A percentile compares a stretch with the other conserved stretches of the same genome.
These are phyloP conservation scores for Stichopus horrens DNA, from an alignment of 53 echinoderm and acorn worm species.

Conservation along the genomic window DNA sequence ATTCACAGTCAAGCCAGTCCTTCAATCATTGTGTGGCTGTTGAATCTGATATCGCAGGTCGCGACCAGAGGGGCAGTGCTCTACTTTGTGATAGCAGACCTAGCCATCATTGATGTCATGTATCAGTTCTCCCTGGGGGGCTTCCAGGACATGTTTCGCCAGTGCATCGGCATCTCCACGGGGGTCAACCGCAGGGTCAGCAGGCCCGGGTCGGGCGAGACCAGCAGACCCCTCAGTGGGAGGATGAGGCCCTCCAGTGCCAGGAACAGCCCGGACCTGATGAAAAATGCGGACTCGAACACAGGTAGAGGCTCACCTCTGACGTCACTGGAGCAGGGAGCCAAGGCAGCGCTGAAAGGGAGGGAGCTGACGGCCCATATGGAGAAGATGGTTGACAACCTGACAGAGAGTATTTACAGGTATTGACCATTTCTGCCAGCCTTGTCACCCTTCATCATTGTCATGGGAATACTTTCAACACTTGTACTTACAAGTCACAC, in stretches of 20 bases:
- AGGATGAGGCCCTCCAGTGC: slow-evolving; percentile 86
- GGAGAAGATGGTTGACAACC: slow-evolving; percentile 85
- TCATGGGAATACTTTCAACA: no score
- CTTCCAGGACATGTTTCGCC: slow-evolving; percentile 93
- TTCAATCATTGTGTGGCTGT: no score
- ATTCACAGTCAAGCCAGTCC: no score
- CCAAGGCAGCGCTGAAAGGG: slow-evolving; percentile 66
- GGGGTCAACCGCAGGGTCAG: slow-evolving; percentile 13
- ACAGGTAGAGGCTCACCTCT: slow-evolving; percentile 59
- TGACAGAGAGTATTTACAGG: slow-evolving; percentile 95
- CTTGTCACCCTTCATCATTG: no score
- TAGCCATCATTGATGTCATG: slow-evolving; percentile 96
- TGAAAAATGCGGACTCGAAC: slow-evolving; percentile 42
- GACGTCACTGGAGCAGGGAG: slow-evolving; percentile 1
- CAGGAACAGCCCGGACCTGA: slow-evolving; percentile 83
- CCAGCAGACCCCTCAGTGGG: slow-evolving; percentile 74
- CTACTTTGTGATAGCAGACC: slow-evolving; percentile 95
- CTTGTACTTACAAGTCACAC: no score
- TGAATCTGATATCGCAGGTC: slow-evolving; percentile 57
- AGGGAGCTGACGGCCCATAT: slow-evolving; percentile 72
- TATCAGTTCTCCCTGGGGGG: slow-evolving; percentile 98
- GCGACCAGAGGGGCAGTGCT: slow-evolving; percentile 94
- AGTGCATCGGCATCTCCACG: slow-evolving; percentile 79
- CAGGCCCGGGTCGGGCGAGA: slow-evolving; percentile 61
- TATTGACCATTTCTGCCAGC: slow-evolving; percentile 4